phyloP scores from a whole-genome alignment of 1,140 invertebrate genomes.

The Megalopta genalis region DNA sequence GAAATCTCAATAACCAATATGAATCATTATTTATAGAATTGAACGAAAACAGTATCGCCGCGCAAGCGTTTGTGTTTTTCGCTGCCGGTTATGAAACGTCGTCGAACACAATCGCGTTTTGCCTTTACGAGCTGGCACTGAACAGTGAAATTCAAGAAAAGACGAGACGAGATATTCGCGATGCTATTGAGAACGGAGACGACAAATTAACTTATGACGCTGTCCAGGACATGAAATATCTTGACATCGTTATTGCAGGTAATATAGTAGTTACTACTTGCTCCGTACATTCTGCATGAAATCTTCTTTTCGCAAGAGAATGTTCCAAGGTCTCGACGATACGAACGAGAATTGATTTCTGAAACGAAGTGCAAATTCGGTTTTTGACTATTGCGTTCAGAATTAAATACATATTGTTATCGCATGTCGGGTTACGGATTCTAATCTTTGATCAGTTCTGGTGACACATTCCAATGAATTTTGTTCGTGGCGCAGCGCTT shows the following conservation, averaged over 20 bases:
- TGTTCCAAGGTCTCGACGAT: neutral
- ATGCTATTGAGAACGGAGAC: slow-evolving; percentile 74
- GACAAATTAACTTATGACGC: slow-evolving; percentile 83
- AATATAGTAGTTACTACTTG: slow-evolving; percentile 45
- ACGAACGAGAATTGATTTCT: neutral
- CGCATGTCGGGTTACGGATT: too few species aligned
- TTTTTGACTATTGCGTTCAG: neutral
- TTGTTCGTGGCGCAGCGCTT: too few species aligned
- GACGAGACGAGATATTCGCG: slow-evolving; percentile 83
- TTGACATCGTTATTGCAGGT: slow-evolving; percentile 82
- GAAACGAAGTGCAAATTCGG: neutral
- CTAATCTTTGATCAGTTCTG: too few species aligned
- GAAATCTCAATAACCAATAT: neutral
- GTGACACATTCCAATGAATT: too few species aligned
- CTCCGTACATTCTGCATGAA: neutral
- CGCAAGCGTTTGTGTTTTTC: slow-evolving; percentile 86
- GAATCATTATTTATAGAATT: slow-evolving; percentile 74
- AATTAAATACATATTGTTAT: too few species aligned
- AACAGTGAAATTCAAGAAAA: slow-evolving; percentile 85
- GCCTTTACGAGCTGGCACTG: slow-evolving; percentile 84
- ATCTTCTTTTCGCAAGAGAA: neutral
- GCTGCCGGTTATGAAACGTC: slow-evolving; percentile 90
- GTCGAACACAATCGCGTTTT: slow-evolving; percentile 84
- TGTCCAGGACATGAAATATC: slow-evolving; percentile 83
- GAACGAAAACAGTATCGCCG: slow-evolving; percentile 82